Percentiles rank a stretch among this genome's conserved stretches.
Conservation (phyloP, 2,797 vertebrate species). For the Xiphorhynchus erythropygius region DNA sequence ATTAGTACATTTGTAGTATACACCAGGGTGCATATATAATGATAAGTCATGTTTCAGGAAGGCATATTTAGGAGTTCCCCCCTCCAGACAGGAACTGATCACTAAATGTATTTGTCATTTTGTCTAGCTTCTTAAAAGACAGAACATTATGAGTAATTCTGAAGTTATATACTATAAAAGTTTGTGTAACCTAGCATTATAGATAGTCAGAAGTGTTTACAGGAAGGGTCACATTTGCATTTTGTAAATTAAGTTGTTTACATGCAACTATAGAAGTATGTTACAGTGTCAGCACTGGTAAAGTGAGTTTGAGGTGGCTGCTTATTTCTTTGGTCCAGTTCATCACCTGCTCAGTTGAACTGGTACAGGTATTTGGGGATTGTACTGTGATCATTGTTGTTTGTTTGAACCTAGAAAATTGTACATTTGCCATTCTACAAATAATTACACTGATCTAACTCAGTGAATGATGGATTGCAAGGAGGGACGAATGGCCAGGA, state of each 20-base stretch:
- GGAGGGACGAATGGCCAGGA: background rate
- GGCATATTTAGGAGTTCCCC: background rate
- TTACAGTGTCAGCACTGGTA: background rate
- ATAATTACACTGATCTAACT: background rate
- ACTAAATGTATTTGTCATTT: background rate
- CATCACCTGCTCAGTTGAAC: background rate
- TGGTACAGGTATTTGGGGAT: background rate
- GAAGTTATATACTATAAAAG: background rate
- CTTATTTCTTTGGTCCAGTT: background rate
- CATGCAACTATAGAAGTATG: background rate
- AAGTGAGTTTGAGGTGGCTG: background rate
- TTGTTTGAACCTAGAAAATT: background rate
- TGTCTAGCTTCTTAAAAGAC: background rate
- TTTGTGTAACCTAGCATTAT: constrained; percentile 20
- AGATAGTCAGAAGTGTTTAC: constrained; percentile 21
- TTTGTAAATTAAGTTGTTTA: constrained; percentile 37
- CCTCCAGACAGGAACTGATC: background rate
- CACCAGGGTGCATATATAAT: background rate
- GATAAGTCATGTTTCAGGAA: background rate
- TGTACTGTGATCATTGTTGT: background rate
- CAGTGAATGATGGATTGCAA: background rate
- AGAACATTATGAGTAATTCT: constrained; percentile 2
- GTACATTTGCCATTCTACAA: background rate
- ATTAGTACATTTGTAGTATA: background rate
- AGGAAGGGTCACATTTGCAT: constrained; percentile 42